These are phyloP conservation scores for Typhlichthys eigenmanni DNA, from an alignment of 2,797 vertebrate species.

Conservation along the genomic window DNA sequence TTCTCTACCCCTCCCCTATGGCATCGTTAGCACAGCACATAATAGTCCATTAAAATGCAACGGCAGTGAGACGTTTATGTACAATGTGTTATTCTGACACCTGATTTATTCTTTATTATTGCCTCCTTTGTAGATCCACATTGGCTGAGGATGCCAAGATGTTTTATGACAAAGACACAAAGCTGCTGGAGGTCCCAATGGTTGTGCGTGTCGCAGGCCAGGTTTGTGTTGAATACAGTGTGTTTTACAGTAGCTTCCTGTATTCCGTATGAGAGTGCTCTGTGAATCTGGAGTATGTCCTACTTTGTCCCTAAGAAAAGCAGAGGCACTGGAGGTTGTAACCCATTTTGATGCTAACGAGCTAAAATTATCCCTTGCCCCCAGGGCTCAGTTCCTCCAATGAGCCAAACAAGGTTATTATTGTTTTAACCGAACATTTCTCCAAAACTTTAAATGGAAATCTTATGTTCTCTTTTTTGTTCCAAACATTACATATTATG, in stretches of 20 bases:
- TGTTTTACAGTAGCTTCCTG: not conserved
- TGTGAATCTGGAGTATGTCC: constrained; percentile 37
- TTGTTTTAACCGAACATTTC: constrained; percentile 42
- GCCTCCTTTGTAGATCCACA: constrained; percentile 60
- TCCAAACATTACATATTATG: not conserved
- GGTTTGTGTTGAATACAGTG: constrained; percentile 70
- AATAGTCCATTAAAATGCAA: too few relatives aligned
- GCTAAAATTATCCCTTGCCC: constrained; percentile 70
- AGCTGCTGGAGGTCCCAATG: constrained; percentile 86
- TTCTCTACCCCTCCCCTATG: too few relatives aligned
- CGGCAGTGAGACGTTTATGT: too few relatives aligned
- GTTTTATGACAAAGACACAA: constrained; percentile 83
- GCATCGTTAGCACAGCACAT: too few relatives aligned
- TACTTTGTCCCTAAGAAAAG: constrained; percentile 53
- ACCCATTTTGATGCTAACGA: constrained; percentile 65
- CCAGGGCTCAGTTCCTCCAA: constrained; percentile 56
- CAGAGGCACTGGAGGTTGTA: constrained; percentile 61
- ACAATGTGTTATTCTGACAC: constrained; percentile 6
- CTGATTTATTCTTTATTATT: constrained; percentile 1
- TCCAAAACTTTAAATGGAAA: constrained; percentile 8
- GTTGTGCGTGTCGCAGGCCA: constrained; percentile 81
- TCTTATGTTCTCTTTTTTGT: not conserved
- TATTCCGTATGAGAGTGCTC: constrained; percentile 14
- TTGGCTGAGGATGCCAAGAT: constrained; percentile 79
- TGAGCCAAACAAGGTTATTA: constrained; percentile 61